A percentile compares a stretch with the other conserved stretches of the same genome.
Conservation (phyloP, 1,140 invertebrate genomes). For the Macrobrachium rosenbergii region DNA sequence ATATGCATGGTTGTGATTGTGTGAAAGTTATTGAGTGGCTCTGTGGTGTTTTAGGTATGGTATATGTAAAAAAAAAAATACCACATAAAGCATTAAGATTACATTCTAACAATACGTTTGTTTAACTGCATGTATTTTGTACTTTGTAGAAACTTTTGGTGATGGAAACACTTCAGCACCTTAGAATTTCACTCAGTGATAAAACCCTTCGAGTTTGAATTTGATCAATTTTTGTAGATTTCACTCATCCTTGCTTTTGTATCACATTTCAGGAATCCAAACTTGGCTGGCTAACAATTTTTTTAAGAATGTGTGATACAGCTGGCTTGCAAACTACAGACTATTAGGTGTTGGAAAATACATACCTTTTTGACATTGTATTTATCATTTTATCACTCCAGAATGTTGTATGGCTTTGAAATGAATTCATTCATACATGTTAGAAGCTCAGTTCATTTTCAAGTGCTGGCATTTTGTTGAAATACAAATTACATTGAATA, state of each 20-base stretch:
- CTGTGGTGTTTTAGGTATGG: too few species aligned
- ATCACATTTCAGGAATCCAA: constrained; percentile 4
- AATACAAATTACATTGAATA: too few species aligned
- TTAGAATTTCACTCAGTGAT: constrained; percentile 15
- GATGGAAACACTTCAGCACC: constrained; percentile 7
- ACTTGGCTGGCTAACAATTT: constrained; percentile 12
- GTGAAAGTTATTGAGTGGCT: too few species aligned
- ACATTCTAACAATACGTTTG: not conserved
- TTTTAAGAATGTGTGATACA: not conserved
- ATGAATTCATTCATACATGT: too few species aligned
- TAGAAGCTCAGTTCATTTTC: too few species aligned
- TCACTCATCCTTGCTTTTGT: constrained; percentile 3
- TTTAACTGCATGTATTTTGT: constrained; percentile 18
- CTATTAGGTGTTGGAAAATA: not conserved
- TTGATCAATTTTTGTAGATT: constrained; percentile 6
- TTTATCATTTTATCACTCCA: too few species aligned
- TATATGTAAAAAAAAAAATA: too few species aligned
- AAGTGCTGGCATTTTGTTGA: too few species aligned
- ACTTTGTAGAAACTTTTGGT: constrained; percentile 3
- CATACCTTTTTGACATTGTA: not conserved
- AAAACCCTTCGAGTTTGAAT: constrained; percentile 1
- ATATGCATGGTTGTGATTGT: too few species aligned
- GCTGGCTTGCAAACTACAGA: not conserved
- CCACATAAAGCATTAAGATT: too few species aligned
- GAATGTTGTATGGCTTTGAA: too few species aligned